Base-by-base conservation (phyloP, 2,797 vertebrate genomes). In the Epinephelus malabaricus region DNA sequence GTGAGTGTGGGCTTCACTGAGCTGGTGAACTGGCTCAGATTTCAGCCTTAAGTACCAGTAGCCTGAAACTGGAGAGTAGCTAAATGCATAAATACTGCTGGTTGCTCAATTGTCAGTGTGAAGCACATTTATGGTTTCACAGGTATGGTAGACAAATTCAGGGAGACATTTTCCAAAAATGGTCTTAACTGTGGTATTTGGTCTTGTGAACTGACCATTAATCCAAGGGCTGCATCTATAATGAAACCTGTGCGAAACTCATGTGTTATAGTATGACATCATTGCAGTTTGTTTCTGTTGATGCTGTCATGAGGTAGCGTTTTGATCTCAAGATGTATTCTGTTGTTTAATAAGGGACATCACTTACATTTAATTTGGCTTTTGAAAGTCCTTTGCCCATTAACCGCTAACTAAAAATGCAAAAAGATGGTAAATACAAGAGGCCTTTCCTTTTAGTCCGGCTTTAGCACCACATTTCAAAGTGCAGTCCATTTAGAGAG, bases 21-120 rank as follows among this genome's bases (percentile, higher is more conserved):
- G 78, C 60, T 66, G 61, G 45, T 79, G 72, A 71, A 67, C 75
- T 74, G 65, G 81, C 81, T 95, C 89, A 88, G 61, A 84, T 95
- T 93, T 94, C 94, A 91, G 61, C 60, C 25, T 73, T 21, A 65
- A 76, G 76, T 61, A 87, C 80, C 8, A 85, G 70, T 66, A 86
- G 66, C 71, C 79, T 87, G 86, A 89, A 90, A 92, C 84, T 83
- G 66, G 86, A 94, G 83, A 79, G 68, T 81, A 54, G 69, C 70
- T 53, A 18, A 61, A 85, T 54, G 25, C 75, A 70, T 80, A 86
- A 77, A 86, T 82, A 77, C 73, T 67, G 46, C 50, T 75, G 59
- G 76, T 74, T 3, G 2, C 53, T 83, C 74, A 66, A 18, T 88
- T 81, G 65, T 65, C 55, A 54, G 18, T 74, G 45, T 51, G 15